Percentiles rank a stretch among this genome's conserved stretches.
These are phyloP conservation scores for Ceramica pisi DNA, from an alignment of 2,888 invertebrate species.

Conservation along the genomic window DNA sequence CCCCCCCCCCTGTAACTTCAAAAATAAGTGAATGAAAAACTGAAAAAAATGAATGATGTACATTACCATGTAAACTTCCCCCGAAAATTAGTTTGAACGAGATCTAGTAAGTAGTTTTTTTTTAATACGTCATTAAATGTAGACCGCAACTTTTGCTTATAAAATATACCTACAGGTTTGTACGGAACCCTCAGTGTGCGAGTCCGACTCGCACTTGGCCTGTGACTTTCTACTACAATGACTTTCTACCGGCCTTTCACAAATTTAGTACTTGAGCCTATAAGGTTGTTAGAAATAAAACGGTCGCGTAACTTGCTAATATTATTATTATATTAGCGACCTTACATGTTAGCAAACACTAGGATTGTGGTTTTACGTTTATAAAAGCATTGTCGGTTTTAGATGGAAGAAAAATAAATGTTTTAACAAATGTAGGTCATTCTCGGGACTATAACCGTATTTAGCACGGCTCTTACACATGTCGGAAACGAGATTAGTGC, in stretches of 20 bases:
- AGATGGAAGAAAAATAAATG: constrained; percentile 14
- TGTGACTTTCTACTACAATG: too few species aligned
- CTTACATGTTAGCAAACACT: constrained; percentile 22
- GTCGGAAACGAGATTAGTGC: constrained; percentile 81
- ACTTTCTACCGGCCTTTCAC: constrained; percentile 65
- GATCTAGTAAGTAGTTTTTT: too few species aligned
- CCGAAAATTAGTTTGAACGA: too few species aligned
- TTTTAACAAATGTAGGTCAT: constrained; percentile 55
- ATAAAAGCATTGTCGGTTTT: not conserved
- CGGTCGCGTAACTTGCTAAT: constrained; percentile 37
- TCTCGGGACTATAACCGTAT: constrained; percentile 67
- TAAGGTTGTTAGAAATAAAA: constrained; percentile 54
- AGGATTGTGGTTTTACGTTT: not conserved
- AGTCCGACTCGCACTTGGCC: too few species aligned
- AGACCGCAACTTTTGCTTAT: too few species aligned
- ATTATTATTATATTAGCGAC: constrained; percentile 17
- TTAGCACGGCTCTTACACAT: constrained; percentile 70
- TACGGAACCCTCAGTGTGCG: too few species aligned
- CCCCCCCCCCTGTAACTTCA: too few species aligned
- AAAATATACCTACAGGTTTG: too few species aligned
- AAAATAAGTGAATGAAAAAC: too few species aligned
- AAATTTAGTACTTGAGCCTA: constrained; percentile 58
- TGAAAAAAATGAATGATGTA: too few species aligned
- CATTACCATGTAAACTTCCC: too few species aligned
- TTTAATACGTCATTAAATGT: too few species aligned